A percentile compares a stretch with the other conserved stretches of the same genome.
phyloP scores from a whole-genome alignment of 1,140 invertebrate species.

The Globodera rostochiensis region DNA sequence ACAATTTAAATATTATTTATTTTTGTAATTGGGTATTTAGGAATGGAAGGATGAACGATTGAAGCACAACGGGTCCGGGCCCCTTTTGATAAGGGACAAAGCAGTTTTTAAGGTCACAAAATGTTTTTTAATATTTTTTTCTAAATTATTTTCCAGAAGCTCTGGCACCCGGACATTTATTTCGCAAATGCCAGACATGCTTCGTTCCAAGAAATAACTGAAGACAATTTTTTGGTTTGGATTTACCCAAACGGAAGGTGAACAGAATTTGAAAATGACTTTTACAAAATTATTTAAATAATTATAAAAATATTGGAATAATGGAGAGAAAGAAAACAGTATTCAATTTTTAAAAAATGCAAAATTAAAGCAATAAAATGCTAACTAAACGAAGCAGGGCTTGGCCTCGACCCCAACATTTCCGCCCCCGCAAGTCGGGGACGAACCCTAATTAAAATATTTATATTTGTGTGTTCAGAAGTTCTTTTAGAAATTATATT shows the following conservation, averaged over 20 bases:
- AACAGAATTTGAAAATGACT: not conserved
- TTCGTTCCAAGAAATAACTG: constrained; percentile 60
- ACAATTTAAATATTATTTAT: not conserved
- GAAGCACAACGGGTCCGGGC: constrained; percentile 56
- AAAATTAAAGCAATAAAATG: too few species aligned
- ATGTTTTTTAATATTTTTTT: constrained; percentile 12
- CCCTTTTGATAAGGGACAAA: constrained; percentile 59
- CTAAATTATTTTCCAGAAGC: constrained; percentile 23
- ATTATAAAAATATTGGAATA: not conserved
- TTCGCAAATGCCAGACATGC: constrained; percentile 63
- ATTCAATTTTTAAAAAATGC: too few species aligned
- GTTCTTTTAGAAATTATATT: too few species aligned
- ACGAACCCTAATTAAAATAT: too few species aligned
- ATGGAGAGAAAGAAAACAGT: too few species aligned
- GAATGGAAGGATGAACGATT: constrained; percentile 60
- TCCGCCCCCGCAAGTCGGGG: too few species aligned
- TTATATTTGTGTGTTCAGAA: too few species aligned
- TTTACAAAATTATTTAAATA: too few species aligned
- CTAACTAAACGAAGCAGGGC: too few species aligned
- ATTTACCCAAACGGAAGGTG: constrained; percentile 59
- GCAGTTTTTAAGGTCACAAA: constrained; percentile 48
- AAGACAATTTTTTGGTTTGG: constrained; percentile 64
- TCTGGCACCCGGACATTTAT: constrained; percentile 64
- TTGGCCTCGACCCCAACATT: too few species aligned
- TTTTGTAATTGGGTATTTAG: constrained; percentile 26